Base-by-base conservation (phyloP, 2,888 invertebrate species). In the Pristionchus japonicus region DNA sequence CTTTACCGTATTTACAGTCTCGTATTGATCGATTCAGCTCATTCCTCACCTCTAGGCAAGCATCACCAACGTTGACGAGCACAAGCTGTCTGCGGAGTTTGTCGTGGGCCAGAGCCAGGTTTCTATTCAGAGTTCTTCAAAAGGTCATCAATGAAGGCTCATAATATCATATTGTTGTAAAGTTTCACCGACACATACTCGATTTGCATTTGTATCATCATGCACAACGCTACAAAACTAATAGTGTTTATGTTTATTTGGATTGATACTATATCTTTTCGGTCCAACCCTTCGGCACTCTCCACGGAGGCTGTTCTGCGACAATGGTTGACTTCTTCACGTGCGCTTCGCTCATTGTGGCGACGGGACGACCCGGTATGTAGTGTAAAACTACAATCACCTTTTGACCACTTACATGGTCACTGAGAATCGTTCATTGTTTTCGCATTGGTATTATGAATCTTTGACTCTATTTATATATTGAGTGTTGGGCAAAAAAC, bases 341-440 rank as follows among this genome's bases (percentile, higher is more conserved):
- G 15, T 91, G 92, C 3, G 88, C 89, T 13, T 92, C 91, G 2
- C 80, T 92, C 31, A 37, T 90, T 15, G 87, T 89, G 13, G 95
- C 95, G 57, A 95, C 95, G 6, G 70, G 86, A 20, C 7, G n/a
- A 31, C 85, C 85, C 7, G 85, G 85, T 85, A 11, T 27, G 77
- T 23, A 70, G 13, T 0, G 0, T 70, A 34, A 9, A 3, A 31
- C 15, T 70, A 34, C 20, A 27, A 15, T 34, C 1, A 0, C 13
- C 64, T 31, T 34, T 31, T n/a, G n/a, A n/a, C n/a, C n/a, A n/a
- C n/a, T n/a, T n/a, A n/a, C n/a, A n/a, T n/a, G n/a, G n/a, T n/a
- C n/a, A n/a, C n/a, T n/a, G n/a, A n/a, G n/a, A n/a, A n/a, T n/a
- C n/a, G n/a, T n/a, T n/a, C n/a, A n/a, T n/a, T n/a, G n/a, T n/a